phyloP scores from a whole-genome alignment of 2,797 vertebrate genomes.

The Helostoma temminkii region DNA sequence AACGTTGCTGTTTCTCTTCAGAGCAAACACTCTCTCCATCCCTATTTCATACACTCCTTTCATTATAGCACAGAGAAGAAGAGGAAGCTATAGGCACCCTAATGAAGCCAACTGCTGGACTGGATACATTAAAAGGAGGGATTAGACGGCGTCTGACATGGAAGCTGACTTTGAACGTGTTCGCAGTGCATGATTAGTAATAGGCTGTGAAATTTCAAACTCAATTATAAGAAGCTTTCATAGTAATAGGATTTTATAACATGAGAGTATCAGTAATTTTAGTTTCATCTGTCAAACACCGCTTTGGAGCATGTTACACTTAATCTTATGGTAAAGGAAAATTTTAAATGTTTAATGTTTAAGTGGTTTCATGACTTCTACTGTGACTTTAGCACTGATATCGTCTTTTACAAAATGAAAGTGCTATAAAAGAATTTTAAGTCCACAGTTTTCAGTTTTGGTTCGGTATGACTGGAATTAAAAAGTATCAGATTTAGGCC shows the following conservation, averaged over 20 bases:
- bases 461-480: not conserved
- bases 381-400: conserved; percentile 35
- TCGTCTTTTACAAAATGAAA: conserved; percentile 36
- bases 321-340: conserved; percentile 50
- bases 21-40: conserved; percentile 72
- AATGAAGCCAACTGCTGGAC: conserved; percentile 75
- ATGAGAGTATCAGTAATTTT: conserved; percentile 70
- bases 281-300: conserved; percentile 69
- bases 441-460: conserved; percentile 9
- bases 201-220: conserved; percentile 76
- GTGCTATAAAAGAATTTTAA: conserved; percentile 4
- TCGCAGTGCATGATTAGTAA: conserved; percentile 75
- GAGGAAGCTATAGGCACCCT: conserved; percentile 72
- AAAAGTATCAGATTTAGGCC: conserved; percentile 21
- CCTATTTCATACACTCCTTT: conserved; percentile 73
- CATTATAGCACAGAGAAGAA: conserved; percentile 71
- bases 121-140: conserved; percentile 74
- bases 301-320: conserved; percentile 67
- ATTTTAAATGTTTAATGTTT: conserved; percentile 44
- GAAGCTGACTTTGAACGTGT: conserved; percentile 78
- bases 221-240: conserved; percentile 75
- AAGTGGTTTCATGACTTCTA: conserved; percentile 59
- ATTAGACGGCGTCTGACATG: conserved; percentile 77
- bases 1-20: conserved; percentile 70
- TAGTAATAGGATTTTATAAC: conserved; percentile 76